These are phyloP conservation scores for Pao palembangensis DNA, from an alignment of 2,113 vertebrate species.

Conservation along the genomic window DNA sequence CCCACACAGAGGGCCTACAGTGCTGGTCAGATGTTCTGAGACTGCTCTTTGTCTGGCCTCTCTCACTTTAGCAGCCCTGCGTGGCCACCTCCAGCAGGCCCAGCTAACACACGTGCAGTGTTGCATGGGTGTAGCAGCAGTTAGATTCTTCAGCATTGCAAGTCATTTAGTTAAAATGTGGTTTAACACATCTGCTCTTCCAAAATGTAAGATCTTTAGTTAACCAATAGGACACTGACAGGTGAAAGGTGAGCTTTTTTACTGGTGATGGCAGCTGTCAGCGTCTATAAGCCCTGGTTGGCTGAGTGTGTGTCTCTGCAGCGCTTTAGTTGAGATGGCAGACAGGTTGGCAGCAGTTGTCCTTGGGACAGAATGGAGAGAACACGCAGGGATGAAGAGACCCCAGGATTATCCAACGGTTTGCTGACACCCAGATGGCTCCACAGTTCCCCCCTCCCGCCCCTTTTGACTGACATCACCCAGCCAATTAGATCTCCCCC, in stretches of 20 bases:
- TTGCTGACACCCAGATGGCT: constrained; percentile 67
- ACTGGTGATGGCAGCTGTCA: constrained; percentile 29
- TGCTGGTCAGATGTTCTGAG: constrained; percentile 56
- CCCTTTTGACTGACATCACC: constrained; percentile 55
- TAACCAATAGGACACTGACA: not conserved
- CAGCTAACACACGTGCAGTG: not conserved
- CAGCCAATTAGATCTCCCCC: constrained; percentile 64
- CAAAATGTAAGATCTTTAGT: too few species aligned
- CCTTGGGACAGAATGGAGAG: constrained; percentile 23
- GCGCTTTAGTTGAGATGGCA: constrained; percentile 7
- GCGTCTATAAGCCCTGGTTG: not conserved
- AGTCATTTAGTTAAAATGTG: not conserved
- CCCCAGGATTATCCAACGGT: constrained; percentile 67
- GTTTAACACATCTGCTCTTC: too few species aligned
- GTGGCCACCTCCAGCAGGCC: constrained; percentile 21
- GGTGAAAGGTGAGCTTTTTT: constrained; percentile 21
- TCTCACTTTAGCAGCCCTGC: constrained; percentile 10
- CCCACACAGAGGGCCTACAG: constrained; percentile 71
- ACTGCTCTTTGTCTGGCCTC: constrained; percentile 60
- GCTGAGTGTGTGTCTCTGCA: constrained; percentile 11
- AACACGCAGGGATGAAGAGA: constrained; percentile 23
- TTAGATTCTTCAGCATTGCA: not conserved
- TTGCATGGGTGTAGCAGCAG: too few species aligned
- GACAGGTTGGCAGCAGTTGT: constrained; percentile 57
- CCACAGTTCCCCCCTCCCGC: constrained; percentile 49